Conservation (phyloP, 92 coral and sea anemone species). For the Palythoa grandis region DNA sequence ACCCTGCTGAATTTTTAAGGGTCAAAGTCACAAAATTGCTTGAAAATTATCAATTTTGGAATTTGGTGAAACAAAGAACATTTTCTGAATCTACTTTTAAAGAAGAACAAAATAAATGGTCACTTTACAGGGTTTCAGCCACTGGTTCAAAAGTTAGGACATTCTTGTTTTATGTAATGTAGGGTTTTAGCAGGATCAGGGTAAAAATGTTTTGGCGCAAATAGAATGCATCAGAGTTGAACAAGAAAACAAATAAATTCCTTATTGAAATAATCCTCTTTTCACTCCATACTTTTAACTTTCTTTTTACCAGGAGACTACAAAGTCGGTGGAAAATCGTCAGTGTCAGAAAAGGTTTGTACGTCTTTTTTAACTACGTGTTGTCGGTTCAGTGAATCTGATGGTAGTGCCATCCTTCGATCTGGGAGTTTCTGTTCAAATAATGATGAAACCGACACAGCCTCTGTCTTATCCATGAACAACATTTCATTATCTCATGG, state of each 20-base stretch:
- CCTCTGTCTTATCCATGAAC: constrained; percentile 20
- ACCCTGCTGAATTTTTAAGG: too few species aligned
- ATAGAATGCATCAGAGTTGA: neutral
- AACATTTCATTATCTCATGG: constrained; percentile 9
- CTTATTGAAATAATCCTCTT: too few species aligned
- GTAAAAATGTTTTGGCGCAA: neutral
- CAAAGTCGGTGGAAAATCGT: neutral
- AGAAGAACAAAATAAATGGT: too few species aligned
- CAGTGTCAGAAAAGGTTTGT: constrained; percentile 16
- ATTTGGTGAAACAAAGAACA: too few species aligned
- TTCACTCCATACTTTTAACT: neutral
- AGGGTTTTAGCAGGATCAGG: too few species aligned
- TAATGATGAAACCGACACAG: constrained; percentile 6
- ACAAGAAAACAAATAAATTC: neutral
- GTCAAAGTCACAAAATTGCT: too few species aligned
- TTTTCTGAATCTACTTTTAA: too few species aligned
- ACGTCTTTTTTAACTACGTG: constrained; percentile 15
- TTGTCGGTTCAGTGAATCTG: constrained; percentile 19
- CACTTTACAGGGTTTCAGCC: too few species aligned
- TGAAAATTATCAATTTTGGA: too few species aligned
- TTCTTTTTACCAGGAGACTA: constrained; percentile 29
- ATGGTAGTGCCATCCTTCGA: constrained; percentile 20
- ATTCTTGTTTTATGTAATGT: too few species aligned
- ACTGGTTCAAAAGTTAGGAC: too few species aligned
- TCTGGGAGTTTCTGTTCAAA: constrained; percentile 35